phyloP scores from a whole-genome alignment of 2,113 vertebrate genomes.

The Varanus salvator region DNA sequence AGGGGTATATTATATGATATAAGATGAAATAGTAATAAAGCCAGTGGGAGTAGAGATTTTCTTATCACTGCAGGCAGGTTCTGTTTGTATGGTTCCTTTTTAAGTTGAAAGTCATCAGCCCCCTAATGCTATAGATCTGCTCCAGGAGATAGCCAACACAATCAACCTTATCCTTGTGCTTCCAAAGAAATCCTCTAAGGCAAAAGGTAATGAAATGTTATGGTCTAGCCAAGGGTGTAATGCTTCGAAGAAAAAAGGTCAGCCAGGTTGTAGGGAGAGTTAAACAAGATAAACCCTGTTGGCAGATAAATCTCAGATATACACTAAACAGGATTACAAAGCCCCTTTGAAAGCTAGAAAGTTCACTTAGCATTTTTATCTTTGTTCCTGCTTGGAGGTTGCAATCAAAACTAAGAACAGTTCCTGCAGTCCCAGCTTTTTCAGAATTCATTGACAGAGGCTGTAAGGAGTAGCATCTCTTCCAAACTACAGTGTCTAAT shows the following conservation, averaged over 20 bases:
- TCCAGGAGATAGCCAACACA: neutral
- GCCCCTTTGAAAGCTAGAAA: too few relatives aligned
- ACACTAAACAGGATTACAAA: too few relatives aligned
- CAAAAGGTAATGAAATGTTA: neutral
- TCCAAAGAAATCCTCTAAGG: neutral
- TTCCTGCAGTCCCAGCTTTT: too few relatives aligned
- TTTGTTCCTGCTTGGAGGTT: too few relatives aligned
- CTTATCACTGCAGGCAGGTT: neutral
- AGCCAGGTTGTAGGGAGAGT: neutral
- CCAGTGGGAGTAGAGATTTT: neutral
- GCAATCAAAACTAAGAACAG: too few relatives aligned
- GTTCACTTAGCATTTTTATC: too few relatives aligned
- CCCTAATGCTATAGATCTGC: neutral
- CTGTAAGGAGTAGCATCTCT: too few relatives aligned
- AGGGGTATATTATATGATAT: neutral
- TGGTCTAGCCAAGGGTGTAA: neutral
- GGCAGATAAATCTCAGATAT: neutral
- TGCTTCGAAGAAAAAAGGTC: neutral
- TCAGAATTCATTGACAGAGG: too few relatives aligned
- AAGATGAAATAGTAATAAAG: neutral
- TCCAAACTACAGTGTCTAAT: too few relatives aligned
- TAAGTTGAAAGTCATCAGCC: neutral
- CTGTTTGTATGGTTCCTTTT: neutral
- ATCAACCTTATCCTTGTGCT: neutral
- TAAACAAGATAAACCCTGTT: neutral